phyloP scores from a whole-genome alignment of 2,113 vertebrate species.

The Onychostoma macrolepis region DNA sequence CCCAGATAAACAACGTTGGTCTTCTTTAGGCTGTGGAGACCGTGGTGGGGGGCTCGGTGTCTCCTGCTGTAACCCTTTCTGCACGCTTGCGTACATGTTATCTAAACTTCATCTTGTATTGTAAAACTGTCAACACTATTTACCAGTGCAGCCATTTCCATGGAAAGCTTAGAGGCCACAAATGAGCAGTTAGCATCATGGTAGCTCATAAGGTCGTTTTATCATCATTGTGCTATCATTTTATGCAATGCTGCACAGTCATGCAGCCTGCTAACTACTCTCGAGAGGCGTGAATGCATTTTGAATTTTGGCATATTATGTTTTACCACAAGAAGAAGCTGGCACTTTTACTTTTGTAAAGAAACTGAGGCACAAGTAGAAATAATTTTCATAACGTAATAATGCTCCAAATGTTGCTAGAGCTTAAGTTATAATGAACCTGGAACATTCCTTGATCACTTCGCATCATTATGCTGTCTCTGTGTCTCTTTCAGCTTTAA shows the following conservation, averaged over 20 bases:
- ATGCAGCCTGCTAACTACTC: slow-evolving; percentile 19
- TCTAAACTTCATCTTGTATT: slow-evolving; percentile 9
- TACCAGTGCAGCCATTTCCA: neutral
- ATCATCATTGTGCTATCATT: neutral
- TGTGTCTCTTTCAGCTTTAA: slow-evolving; percentile 43
- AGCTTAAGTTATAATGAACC: slow-evolving; percentile 23
- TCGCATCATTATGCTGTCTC: slow-evolving; percentile 46
- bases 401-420: neutral
- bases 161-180: slow-evolving; percentile 22
- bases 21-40: slow-evolving; percentile 52
- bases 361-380: neutral
- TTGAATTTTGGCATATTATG: neutral
- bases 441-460: slow-evolving; percentile 37
- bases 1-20: slow-evolving; percentile 67
- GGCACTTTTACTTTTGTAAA: neutral
- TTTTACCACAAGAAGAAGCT: slow-evolving; percentile 10
- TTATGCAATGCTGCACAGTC: slow-evolving; percentile 21
- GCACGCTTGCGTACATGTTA: slow-evolving; percentile 16
- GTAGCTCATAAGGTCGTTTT: neutral
- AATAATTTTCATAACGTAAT: neutral
- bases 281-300: neutral
- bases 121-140: neutral
- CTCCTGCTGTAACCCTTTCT: slow-evolving; percentile 41
- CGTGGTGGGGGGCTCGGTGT: slow-evolving; percentile 33
- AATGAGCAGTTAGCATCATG: neutral